Conservation (phyloP, 2,888 invertebrate genomes). For the Incurvaria masculella region DNA sequence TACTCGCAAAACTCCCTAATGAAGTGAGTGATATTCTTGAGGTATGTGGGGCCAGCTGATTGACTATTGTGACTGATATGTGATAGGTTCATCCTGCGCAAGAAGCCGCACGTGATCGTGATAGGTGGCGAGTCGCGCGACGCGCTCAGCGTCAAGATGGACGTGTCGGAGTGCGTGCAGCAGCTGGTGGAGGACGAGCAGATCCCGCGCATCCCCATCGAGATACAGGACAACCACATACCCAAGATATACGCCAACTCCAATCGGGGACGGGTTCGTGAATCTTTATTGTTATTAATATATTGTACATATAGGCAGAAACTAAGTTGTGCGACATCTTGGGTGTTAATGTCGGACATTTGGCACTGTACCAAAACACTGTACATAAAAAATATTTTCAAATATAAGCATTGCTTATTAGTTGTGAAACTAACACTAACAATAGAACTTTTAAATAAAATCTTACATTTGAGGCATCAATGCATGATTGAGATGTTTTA, state of each 20-base stretch:
- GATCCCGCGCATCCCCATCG: conserved; percentile 82
- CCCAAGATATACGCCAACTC: conserved; percentile 92
- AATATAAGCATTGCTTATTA: too few species aligned
- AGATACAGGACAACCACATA: conserved; percentile 91
- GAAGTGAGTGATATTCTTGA: background rate
- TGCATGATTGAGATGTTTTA: too few species aligned
- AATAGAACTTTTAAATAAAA: too few species aligned
- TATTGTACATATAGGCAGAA: too few species aligned
- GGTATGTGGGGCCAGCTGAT: background rate
- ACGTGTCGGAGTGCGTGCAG: conserved; percentile 69
- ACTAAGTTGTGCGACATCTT: too few species aligned
- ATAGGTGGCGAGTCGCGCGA: conserved; percentile 90
- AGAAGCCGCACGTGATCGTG: conserved; percentile 92
- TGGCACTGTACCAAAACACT: too few species aligned
- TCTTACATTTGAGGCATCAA: too few species aligned
- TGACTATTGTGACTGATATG: background rate
- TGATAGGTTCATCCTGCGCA: conserved; percentile 75
- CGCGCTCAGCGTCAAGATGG: conserved; percentile 76
- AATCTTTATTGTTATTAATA: background rate
- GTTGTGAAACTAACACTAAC: too few species aligned
- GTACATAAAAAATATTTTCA: too few species aligned
- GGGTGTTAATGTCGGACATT: too few species aligned
- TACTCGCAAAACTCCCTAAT: background rate
- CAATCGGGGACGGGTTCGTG: conserved; percentile 68
- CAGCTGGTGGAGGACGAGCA: conserved; percentile 80